Base-by-base conservation (phyloP, 2,797 vertebrate species). In the Okamejei kenojei region DNA sequence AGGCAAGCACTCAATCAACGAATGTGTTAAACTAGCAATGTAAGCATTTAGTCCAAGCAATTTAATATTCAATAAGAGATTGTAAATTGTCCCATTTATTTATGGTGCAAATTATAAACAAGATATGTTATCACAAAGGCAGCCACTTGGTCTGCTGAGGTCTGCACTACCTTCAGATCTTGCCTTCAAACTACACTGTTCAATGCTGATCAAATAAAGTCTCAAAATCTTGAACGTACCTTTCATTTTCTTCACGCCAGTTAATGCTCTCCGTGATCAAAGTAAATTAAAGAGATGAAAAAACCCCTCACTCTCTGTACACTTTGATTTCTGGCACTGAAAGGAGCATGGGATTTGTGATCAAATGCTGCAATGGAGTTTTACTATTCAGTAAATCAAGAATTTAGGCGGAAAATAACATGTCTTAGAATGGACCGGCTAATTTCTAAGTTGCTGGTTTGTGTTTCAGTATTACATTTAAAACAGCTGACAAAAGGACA, bases 321-420 rank as follows among this genome's bases (percentile, higher is more conserved):
- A 21, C n/a, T 88, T 35, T 35, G 84, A 68, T 68, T 88, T n/a
- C 17, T 68, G 84, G 61, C 65, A 32, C 63, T 65, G 84, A 88
- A 32, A 88, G 68, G 61, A n/a, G 84, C 65, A 35, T 68, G 84
- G n/a, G 9, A 88, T 68, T 88, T 63, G n/a, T 88, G 63, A 88
- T 88, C 35, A 68, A 88, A 35, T 9, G 6, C 17, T 88, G 63
- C 84, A 10, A 10, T 35, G 61, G n/a, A 68, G 63, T 63, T 88
- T 88, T 35, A 88, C 84, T 68, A 17, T 63, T 88, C 61, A 7
- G 21, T 88, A 88, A 88, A 88, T 88, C n/a, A 88, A 88, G n/a
- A 32, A 54, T 68, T 68, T 88, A 35, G 35, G 84, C 68, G 84
- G 84, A 68, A 88, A 68, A 88, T 88, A 63, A 35, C 61, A 88